Evolutionary conservation across 1,140 invertebrate species (phyloP).

Genomic region (Acromyrmex charruanus): DNA sequence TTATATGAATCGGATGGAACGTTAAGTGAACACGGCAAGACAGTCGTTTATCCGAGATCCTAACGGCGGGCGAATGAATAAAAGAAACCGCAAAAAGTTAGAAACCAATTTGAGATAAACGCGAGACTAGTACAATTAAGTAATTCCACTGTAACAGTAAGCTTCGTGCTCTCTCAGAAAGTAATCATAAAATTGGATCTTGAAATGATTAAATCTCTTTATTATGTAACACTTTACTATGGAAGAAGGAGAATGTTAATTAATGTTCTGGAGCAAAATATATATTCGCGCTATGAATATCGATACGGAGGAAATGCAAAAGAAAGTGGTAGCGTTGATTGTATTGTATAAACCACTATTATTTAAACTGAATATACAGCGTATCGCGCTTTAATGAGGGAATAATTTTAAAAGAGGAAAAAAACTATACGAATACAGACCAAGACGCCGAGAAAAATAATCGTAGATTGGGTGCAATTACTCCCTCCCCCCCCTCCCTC

Average conservation of each 20-base stretch:
- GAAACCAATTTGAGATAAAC: conserved; percentile 40
- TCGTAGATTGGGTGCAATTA: background rate
- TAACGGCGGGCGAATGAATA: background rate
- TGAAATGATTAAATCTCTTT: conserved; percentile 35
- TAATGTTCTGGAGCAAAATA: background rate
- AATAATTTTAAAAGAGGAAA: background rate
- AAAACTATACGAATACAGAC: background rate
- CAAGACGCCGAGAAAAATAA: background rate
- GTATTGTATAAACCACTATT: background rate
- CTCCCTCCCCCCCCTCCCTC: too few species aligned
- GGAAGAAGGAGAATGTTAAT: conserved; percentile 24
- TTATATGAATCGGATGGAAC: background rate
- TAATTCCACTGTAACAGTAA: background rate
- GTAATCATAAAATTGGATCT: conserved; percentile 45
- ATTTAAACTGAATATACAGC: background rate
- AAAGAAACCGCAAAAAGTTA: conserved; percentile 30
- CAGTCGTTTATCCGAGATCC: background rate
- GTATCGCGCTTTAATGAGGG: background rate
- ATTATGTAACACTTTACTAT: conserved; percentile 4
- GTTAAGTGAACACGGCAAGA: background rate
- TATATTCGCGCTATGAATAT: background rate
- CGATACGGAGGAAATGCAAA: background rate
- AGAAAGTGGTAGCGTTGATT: background rate
- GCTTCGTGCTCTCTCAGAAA: background rate
- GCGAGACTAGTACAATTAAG: conserved; percentile 30